Conservation (phyloP, 2,888 invertebrate species). For the Pogonocherus hispidulus region DNA sequence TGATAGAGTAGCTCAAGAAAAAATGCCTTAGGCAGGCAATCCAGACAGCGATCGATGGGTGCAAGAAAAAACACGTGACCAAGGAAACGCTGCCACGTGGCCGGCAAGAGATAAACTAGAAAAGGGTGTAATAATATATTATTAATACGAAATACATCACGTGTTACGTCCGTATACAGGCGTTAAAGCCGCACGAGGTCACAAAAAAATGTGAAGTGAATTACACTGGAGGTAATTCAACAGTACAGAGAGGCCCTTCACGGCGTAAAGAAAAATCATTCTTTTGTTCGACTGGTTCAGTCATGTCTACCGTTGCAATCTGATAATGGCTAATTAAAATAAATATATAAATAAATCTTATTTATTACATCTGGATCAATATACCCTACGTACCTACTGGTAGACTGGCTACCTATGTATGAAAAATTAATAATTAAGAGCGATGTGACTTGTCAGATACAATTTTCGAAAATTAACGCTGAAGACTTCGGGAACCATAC, state of each 20-base stretch:
- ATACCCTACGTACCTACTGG: too few relatives aligned
- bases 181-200: slow-evolving; percentile 1
- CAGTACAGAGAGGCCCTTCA: neutral
- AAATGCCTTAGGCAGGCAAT: too few relatives aligned
- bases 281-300: neutral
- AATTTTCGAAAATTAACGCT: too few relatives aligned
- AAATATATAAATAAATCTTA: too few relatives aligned
- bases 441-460: too few relatives aligned
- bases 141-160: neutral
- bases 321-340: too few relatives aligned
- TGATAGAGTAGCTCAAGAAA: too few relatives aligned
- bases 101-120: neutral
- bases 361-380: too few relatives aligned
- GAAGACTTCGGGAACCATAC: too few relatives aligned
- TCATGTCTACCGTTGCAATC: neutral
- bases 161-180: neutral
- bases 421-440: too few relatives aligned
- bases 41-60: too few relatives aligned
- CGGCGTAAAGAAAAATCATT: neutral
- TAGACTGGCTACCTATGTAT: too few relatives aligned
- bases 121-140: neutral
- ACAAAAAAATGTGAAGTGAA: neutral
- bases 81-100: neutral
- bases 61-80: neutral
- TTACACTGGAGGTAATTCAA: neutral